Evolutionary conservation across 2,797 vertebrate genomes (phyloP), one percentile per base, ranked within the genome.

Genomic region (Onychomys arenicola): DNA sequence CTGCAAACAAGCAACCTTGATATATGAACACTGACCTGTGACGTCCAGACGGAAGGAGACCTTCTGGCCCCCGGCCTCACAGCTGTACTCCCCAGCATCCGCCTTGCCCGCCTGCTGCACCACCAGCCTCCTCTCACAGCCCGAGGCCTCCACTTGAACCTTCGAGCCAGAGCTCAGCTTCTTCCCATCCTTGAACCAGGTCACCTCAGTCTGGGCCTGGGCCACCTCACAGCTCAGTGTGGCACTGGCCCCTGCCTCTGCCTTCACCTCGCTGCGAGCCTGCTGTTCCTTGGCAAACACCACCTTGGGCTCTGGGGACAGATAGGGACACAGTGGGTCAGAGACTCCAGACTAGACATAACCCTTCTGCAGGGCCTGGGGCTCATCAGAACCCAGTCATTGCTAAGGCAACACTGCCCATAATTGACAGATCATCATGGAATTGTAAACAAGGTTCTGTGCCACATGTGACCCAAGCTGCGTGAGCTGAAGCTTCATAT

Each of bases 141-240:
- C 99, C 37, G 98, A 98, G 0, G 98, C 97, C 65, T 99, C 99
- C 21, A 98, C 32, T 5, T 87, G 98, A 19, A 98, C 75, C 5
- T 97, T 98, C 71, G 97, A 99, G 93, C 96, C 98, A 8, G 98
- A 82, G 2, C 93, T 98, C 93, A 99, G 90, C 59, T 98, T 97
- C 75, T 98, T 99, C 7, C 98, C 98, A 0, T 99, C 98, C 86
- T 97, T 98, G 91, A 94, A 97, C 98, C 98, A 98, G 0, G 96
- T 97, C 63, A 98, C 98, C 32, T 98, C 96, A 0, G 96, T 97
- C 69, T 97, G 93, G 8, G 89, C 81, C 85, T 98, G 97, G 94
- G 93, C 83, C 89, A 98, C 96, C 65, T 97, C 95, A 0, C 97
- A 98, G 83, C 93, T 97, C 63, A 98, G 96, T 1, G 13, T 88